Percentiles rank a stretch among this genome's conserved stretches.
Conservation (phyloP, 2,797 vertebrate species). For the Pterois miles region DNA sequence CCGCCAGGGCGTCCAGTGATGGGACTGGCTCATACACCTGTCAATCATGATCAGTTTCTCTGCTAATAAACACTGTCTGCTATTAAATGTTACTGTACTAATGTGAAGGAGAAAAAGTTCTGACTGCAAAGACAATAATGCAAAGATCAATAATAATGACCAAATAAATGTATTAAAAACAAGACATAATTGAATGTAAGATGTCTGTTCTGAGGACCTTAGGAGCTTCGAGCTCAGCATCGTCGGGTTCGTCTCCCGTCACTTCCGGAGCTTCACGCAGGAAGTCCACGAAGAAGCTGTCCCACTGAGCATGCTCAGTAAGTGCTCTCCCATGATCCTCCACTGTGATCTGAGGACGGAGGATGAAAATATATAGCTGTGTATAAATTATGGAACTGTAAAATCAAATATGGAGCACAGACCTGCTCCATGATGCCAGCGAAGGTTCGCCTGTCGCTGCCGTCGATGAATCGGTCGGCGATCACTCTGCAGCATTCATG, state of each 20-base stretch:
- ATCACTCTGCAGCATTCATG: slow-evolving; percentile 87
- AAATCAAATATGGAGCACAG: background rate
- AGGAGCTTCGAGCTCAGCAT: slow-evolving; percentile 81
- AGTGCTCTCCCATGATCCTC: slow-evolving; percentile 81
- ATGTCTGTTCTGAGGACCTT: slow-evolving; percentile 65
- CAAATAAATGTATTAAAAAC: no score
- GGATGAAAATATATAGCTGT: background rate
- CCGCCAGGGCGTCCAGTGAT: slow-evolving; percentile 81
- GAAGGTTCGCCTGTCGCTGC: slow-evolving; percentile 84
- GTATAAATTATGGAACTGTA: no score
- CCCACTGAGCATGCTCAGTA: slow-evolving; percentile 69
- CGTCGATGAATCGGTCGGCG: slow-evolving; percentile 84
- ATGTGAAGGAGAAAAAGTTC: no score
- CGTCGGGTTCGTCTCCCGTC: slow-evolving; percentile 84
- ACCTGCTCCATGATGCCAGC: slow-evolving; percentile 79
- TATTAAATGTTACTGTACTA: no score
- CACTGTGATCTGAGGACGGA: slow-evolving; percentile 71
- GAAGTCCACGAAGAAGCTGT: slow-evolving; percentile 87
- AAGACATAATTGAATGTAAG: background rate
- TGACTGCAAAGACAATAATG: no score
- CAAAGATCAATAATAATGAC: no score
- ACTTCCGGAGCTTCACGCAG: slow-evolving; percentile 82
- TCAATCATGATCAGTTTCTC: slow-evolving; percentile 9
- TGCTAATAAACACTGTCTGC: no score
- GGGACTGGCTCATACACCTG: slow-evolving; percentile 86